These are phyloP conservation scores for Acropora yongei DNA, from an alignment of 64 coral and sea anemone genomes.

Conservation along the genomic window DNA sequence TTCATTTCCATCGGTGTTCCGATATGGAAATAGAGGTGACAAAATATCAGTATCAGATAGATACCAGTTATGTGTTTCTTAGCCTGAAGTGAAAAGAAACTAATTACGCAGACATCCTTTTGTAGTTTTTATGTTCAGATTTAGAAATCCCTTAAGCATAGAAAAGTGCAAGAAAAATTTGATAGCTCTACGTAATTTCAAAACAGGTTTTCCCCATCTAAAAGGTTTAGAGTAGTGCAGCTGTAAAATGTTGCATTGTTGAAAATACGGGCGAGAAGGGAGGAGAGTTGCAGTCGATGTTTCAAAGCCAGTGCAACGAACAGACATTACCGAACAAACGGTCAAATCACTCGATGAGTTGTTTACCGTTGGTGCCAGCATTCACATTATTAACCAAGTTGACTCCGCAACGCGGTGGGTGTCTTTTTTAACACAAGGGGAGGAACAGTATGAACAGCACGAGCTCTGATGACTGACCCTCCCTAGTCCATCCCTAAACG, in stretches of 20 bases:
- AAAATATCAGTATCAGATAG: background rate
- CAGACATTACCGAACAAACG: no score
- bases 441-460: background rate
- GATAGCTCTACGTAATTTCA: no score
- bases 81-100: background rate
- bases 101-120: no score
- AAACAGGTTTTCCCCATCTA: no score
- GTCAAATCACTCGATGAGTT: background rate
- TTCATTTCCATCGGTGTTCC: background rate
- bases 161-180: no score
- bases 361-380: background rate
- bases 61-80: background rate
- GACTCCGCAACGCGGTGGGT: background rate
- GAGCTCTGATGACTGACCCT: background rate
- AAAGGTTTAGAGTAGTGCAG: no score
- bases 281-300: no score
- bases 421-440: constrained; percentile 36
- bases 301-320: no score
- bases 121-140: background rate
- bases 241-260: background rate
- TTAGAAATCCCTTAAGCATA: background rate
- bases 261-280: no score
- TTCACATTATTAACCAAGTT: background rate
- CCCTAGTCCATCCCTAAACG: background rate
- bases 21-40: background rate